Conservation (phyloP, 2,113 vertebrate genomes). For the Odontesthes bonariensis region DNA sequence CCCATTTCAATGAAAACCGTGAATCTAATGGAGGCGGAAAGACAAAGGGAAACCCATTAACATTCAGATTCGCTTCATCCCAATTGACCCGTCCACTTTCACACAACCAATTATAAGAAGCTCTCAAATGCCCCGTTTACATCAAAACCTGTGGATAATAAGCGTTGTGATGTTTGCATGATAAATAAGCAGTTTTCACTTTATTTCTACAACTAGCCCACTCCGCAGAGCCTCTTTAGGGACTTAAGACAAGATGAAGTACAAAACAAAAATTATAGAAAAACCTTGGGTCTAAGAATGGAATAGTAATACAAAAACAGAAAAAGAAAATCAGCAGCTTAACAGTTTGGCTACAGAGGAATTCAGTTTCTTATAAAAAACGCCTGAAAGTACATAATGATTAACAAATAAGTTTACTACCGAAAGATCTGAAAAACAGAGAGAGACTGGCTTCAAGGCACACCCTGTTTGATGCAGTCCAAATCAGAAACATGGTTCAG, state of each 20-base stretch:
- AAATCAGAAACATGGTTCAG: too few species aligned
- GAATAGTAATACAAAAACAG: neutral
- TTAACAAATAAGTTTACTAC: neutral
- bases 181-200: constrained; percentile 20
- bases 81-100: constrained; percentile 15
- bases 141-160: constrained; percentile 20
- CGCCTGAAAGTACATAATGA: neutral
- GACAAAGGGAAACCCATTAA: constrained; percentile 27
- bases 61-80: constrained; percentile 19
- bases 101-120: constrained; percentile 19
- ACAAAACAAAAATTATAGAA: neutral
- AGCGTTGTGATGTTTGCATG: neutral
- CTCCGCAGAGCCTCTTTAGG: neutral
- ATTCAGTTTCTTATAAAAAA: neutral
- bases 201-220: constrained; percentile 9
- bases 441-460: too few species aligned
- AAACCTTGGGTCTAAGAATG: neutral
- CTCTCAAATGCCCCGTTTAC: constrained; percentile 22
- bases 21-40: constrained; percentile 15
- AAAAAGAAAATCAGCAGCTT: too few species aligned
- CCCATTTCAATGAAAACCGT: constrained; percentile 17
- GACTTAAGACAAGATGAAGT: neutral
- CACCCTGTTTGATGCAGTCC: too few species aligned
- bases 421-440: too few species aligned
- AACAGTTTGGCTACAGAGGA: neutral